Percentiles rank a stretch among this genome's conserved stretches.
Evolutionary conservation across 2,888 invertebrate species (phyloP).

Genomic region (Incurvaria masculella): DNA sequence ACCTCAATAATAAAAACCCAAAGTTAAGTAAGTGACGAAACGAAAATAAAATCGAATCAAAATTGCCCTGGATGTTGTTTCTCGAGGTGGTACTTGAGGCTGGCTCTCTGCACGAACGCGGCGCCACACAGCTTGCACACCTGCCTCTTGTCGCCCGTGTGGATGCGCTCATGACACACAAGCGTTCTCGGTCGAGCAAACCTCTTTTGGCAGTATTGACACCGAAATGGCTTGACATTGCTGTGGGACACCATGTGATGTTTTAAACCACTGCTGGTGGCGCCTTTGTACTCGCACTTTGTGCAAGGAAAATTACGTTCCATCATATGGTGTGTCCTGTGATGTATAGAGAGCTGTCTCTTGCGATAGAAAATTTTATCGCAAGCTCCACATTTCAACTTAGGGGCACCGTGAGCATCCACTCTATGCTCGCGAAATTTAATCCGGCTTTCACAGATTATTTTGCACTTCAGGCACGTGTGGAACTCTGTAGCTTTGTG

Average conservation of each 20-base stretch:
- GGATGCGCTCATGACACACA: conserved; percentile 23
- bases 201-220: conserved; percentile 25
- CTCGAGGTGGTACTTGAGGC: conserved; percentile 24
- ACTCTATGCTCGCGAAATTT: neutral
- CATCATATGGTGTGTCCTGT: neutral
- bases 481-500: neutral
- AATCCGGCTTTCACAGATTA: too few species aligned
- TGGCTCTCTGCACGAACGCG: conserved; percentile 27
- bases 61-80: conserved; percentile 7
- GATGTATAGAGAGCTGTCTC: neutral
- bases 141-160: conserved; percentile 23
- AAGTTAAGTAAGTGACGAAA: too few species aligned
- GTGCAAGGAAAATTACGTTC: neutral
- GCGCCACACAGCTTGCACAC: conserved; percentile 25
- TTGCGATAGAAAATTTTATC: neutral
- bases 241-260: conserved; percentile 26
- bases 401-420: neutral
- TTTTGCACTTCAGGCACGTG: neutral
- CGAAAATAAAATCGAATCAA: too few species aligned
- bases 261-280: conserved; percentile 17
- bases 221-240: conserved; percentile 24
- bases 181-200: conserved; percentile 24
- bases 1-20: too few species aligned
- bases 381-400: neutral
- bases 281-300: conserved; percentile 7